Evolutionary conservation across 2,888 invertebrate species (phyloP).

Genomic region (Bugula neritina): DNA sequence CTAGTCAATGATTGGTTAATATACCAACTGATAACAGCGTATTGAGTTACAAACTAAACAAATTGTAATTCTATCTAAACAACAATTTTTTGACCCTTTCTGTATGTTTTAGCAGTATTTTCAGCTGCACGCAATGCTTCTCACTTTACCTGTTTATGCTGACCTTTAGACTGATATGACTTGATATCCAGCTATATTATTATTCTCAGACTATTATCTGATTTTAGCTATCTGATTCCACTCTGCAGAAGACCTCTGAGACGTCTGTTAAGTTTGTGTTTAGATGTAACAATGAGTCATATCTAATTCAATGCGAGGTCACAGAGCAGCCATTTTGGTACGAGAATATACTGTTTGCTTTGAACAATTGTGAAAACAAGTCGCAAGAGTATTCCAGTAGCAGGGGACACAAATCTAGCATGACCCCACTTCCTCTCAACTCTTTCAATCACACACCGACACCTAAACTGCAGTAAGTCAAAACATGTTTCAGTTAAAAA

Average conservation of each 20-base stretch:
- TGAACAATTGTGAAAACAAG: not conserved
- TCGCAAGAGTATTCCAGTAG: not conserved
- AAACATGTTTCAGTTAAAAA: too few species aligned
- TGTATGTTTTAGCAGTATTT: too few species aligned
- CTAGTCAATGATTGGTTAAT: too few species aligned
- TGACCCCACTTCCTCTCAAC: not conserved
- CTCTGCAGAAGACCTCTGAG: not conserved
- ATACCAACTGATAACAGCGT: too few species aligned
- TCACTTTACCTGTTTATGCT: too few species aligned
- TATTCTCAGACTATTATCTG: too few species aligned
- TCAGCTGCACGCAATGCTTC: too few species aligned
- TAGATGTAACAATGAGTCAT: constrained; percentile 22
- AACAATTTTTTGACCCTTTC: too few species aligned
- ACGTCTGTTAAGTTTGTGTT: constrained; percentile 15
- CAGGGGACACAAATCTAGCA: not conserved
- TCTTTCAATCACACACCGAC: not conserved
- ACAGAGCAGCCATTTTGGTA: constrained; percentile 11
- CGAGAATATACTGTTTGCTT: constrained; percentile 12
- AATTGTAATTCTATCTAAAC: too few species aligned
- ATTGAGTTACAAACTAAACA: too few species aligned
- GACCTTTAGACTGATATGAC: too few species aligned
- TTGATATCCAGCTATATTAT: too few species aligned
- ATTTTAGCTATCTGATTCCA: constrained; percentile 11
- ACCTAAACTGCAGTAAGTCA: not conserved
- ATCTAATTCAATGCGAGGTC: not conserved